Conservation (phyloP, 2,888 invertebrate genomes). For the Xestia ashworthii region DNA sequence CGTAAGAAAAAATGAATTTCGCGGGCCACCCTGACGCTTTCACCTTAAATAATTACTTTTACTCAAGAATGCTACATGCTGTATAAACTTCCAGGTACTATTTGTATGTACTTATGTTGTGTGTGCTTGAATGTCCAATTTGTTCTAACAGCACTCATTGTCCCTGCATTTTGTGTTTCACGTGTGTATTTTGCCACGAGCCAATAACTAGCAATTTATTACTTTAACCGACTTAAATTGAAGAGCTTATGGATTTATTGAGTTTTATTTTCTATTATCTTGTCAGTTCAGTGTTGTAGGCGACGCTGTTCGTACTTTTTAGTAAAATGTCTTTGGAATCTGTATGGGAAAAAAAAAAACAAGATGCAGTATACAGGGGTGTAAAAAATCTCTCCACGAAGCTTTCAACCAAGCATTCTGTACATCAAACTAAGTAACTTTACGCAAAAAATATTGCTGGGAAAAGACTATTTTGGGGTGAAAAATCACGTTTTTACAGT, state of each 20-base stretch:
- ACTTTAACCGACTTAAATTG: not conserved
- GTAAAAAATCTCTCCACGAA: too few species aligned
- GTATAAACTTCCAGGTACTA: not conserved
- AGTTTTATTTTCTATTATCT: not conserved
- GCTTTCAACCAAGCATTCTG: too few species aligned
- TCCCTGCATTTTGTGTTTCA: constrained; percentile 68
- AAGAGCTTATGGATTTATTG: not conserved
- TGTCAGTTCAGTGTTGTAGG: not conserved
- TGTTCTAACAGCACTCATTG: constrained; percentile 67
- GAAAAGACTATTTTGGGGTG: too few species aligned
- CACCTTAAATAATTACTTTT: not conserved
- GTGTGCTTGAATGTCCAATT: constrained; percentile 63
- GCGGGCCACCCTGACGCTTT: too few species aligned
- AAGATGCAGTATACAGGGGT: not conserved
- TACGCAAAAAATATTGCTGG: too few species aligned
- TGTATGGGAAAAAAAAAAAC: not conserved
- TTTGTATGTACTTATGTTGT: constrained; percentile 24
- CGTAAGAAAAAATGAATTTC: too few species aligned
- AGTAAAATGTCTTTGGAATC: not conserved
- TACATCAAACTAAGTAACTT: too few species aligned
- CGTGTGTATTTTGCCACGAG: constrained; percentile 66
- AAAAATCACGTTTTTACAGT: too few species aligned
- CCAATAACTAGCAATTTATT: constrained; percentile 34
- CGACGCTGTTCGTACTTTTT: not conserved
- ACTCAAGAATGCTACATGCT: not conserved